Base-by-base conservation (phyloP, 2,113 vertebrate genomes). In the Sebastes fasciatus region DNA sequence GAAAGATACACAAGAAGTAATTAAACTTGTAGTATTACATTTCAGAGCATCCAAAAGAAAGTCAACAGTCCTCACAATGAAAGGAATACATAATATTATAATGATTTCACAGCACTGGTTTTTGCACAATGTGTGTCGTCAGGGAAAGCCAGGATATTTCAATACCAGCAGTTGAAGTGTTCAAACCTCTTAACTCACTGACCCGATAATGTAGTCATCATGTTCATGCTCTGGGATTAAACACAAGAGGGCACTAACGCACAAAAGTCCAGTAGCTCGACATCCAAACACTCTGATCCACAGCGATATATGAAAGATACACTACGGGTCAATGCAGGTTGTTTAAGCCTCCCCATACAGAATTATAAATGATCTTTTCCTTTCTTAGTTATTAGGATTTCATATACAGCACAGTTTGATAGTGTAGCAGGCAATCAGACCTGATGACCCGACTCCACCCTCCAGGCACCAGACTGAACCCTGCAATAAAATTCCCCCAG, bases 221-320 rank as follows among this genome's bases (percentile, higher is more conserved):
- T 58, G 49, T 85, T 13, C 5, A 60, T 68, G 52, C 83, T 79
- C 43, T 70, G 14, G 46, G 8, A 71, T 34, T 67, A 60, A 72
- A 51, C 92, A 93, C 88, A 83, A 90, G 92, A 80, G 80, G 90
- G 88, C 89, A 69, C 61, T 76, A 85, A 79, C 86, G 63, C 42
- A 68, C 66, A 79, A 51, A 46, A 23, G 34, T 78, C 1, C 3
- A 82, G 10, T 49, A 34, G 5, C 2, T 12, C 16, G 11, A 5
- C 23, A n/a, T 6, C 13, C 4, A 52, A 26, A 34, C 62, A 57
- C 14, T 43, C 6, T 9, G 6, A 10, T 45, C 52, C 42, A 54
- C 48, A 23, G 4, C 5, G 4, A 4, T 55, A 19, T 16, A 19
- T n/a, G 2, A 17, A 11, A 2, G 49, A 72, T 51, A 45, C 8